phyloP scores from a whole-genome alignment of 1,140 invertebrate species.

The Limonius californicus region DNA sequence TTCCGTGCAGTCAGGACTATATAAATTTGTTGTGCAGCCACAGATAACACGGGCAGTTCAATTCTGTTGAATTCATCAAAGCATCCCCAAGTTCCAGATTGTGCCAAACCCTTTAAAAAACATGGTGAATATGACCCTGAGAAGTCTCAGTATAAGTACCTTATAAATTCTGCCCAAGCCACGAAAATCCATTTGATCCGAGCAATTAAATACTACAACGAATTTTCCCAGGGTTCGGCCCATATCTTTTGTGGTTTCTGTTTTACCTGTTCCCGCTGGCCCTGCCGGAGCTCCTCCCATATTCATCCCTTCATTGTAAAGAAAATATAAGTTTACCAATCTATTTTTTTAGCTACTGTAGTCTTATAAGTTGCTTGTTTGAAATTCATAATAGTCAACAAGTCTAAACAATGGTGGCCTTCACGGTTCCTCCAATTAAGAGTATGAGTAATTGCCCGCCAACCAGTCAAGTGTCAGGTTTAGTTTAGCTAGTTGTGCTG shows the following conservation, averaged over 20 bases:
- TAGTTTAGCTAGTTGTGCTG: too few relatives aligned
- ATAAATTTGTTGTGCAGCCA: constrained; percentile 92
- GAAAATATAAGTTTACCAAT: too few relatives aligned
- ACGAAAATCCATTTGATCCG: constrained; percentile 95
- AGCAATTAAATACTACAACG: constrained; percentile 95
- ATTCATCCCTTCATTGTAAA: constrained; percentile 65
- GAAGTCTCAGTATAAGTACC: constrained; percentile 54
- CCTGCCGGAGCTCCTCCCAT: constrained; percentile 91
- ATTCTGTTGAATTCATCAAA: constrained; percentile 97
- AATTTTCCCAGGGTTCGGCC: constrained; percentile 90
- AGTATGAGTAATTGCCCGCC: too few relatives aligned
- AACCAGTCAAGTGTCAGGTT: too few relatives aligned
- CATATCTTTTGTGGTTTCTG: constrained; percentile 94
- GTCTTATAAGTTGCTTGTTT: too few relatives aligned
- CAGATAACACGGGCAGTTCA: constrained; percentile 87
- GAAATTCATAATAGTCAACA: too few relatives aligned
- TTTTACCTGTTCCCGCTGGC: constrained; percentile 91
- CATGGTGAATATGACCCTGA: constrained; percentile 88
- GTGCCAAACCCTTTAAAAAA: constrained; percentile 78
- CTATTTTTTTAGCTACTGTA: too few relatives aligned
- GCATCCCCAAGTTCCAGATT: constrained; percentile 90
- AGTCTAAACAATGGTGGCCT: too few relatives aligned
- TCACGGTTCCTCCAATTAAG: too few relatives aligned
- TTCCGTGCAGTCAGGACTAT: constrained; percentile 64
- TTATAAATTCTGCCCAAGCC: constrained; percentile 91